phyloP scores from a whole-genome alignment of 2,113 vertebrate species.

The Chascanopsetta lugubris region DNA sequence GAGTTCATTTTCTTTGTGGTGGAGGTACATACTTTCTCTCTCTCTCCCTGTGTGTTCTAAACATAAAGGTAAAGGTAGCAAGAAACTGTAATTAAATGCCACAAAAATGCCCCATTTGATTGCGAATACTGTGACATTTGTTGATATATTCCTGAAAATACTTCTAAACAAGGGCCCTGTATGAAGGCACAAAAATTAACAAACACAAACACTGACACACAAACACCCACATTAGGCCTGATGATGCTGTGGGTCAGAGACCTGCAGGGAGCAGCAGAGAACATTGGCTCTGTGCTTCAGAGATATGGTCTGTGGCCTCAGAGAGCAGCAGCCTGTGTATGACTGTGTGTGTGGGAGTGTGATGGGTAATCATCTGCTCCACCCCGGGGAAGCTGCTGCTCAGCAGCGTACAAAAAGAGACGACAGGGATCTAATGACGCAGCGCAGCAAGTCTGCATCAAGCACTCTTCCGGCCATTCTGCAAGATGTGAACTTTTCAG shows the following conservation, averaged over 20 bases:
- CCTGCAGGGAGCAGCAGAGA: conserved; percentile 58
- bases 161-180: background rate
- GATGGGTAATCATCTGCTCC: conserved; percentile 84
- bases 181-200: conserved; percentile 7
- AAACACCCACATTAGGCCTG: background rate
- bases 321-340: conserved; percentile 80
- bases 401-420: conserved; percentile 37
- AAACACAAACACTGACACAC: background rate
- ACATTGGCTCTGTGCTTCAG: conserved; percentile 73
- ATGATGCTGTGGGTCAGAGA: conserved; percentile 33
- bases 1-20: conserved; percentile 40
- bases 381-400: conserved; percentile 82
- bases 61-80: background rate
- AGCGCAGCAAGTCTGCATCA: conserved; percentile 31
- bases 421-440: conserved; percentile 54
- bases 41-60: background rate
- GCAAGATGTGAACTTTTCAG: conserved; percentile 47
- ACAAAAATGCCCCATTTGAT: conserved; percentile 23
- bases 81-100: background rate
- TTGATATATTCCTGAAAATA: background rate
- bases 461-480: conserved; percentile 8
- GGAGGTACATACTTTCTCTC: background rate
- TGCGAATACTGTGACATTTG: conserved; percentile 28
- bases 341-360: conserved; percentile 52
- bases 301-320: conserved; percentile 83